Base-by-base conservation (phyloP, 2,888 invertebrate species). In the Cataglyphis rosenhaueri region DNA sequence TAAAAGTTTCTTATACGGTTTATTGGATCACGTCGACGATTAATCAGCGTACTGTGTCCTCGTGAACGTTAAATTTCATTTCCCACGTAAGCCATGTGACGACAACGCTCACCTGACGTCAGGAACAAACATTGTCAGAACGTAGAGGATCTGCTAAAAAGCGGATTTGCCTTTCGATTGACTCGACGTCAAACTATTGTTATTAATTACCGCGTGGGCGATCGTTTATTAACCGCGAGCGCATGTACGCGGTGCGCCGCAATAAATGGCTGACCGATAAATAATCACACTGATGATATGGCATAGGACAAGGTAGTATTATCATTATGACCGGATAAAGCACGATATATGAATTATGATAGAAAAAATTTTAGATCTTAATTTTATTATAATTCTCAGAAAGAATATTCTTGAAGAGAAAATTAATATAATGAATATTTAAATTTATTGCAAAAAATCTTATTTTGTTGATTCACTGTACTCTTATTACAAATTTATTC, bases 131-230 rank as follows among this genome's bases (percentile, higher is more conserved):
- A 65, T 75, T 65, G 75, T 76, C 64, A 65, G 65, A 70, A 21
- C 10, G 15, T 25, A n/a, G 18, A 38, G 35, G n/a, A 2, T 52
- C n/a, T 21, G 61, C 38, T 44, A 9, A 76, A 35, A 25, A 12
- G 12, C 21, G 55, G 44, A 78, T 70, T 78, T 78, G 57, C 59
- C 21, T 32, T 70, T 83, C 59, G 78, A 84, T 84, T 55, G 71
- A 64, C 25, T 62, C n/a, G 48, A 82, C 48, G 59, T 81, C 81
- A 81, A 81, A 74, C 84, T 85, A 88, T 85, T 87, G 87, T 84
- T 86, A 88, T 87, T 88, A 87, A 88, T 86, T 88, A 88, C 81
- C 52, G 64, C 44, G 79, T 73, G 82, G 85, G 82, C 62, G 64
- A 78, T 59, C 48, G 64, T 78, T 81, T 82, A 86, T 85, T 88